Conservation (phyloP, 1,140 invertebrate species). For the Leptonema lineaticorne region DNA sequence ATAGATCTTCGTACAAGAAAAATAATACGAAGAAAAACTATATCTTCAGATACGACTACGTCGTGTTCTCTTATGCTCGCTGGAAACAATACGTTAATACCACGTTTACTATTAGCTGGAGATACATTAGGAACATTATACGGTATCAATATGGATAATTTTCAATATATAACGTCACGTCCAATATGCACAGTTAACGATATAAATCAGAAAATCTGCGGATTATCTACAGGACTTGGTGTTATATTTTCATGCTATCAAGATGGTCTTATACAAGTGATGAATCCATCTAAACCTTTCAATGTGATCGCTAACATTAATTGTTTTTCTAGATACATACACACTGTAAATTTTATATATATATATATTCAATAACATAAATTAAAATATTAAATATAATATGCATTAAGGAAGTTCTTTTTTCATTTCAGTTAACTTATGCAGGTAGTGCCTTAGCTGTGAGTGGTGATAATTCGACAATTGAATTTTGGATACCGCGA, state of each 20-base stretch:
- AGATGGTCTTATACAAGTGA: conserved; percentile 25
- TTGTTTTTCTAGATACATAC: conserved; percentile 21
- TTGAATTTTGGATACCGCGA: conserved; percentile 35
- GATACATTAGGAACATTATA: conserved; percentile 31
- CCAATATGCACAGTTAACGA: neutral
- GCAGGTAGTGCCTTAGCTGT: conserved; percentile 32
- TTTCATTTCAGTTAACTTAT: conserved; percentile 36
- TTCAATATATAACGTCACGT: conserved; percentile 15
- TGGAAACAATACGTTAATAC: conserved; percentile 26
- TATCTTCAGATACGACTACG: neutral
- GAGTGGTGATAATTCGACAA: conserved; percentile 29
- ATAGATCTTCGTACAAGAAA: conserved; percentile 30
- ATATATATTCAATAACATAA: no score
- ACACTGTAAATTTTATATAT: conserved; percentile 22
- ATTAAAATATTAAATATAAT: neutral
- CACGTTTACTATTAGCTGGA: conserved; percentile 31
- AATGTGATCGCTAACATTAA: conserved; percentile 27
- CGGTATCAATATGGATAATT: conserved; percentile 21
- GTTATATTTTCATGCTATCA: conserved; percentile 31
- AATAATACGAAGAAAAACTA: conserved; percentile 14
- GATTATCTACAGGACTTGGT: conserved; percentile 28
- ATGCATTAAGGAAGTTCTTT: no score
- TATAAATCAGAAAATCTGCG: conserved; percentile 29
- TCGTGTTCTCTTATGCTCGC: conserved; percentile 29
- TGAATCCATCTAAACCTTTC: conserved; percentile 38